Evolutionary conservation across 2,113 vertebrate genomes (phyloP), one percentile per base, ranked within the genome.

Genomic region (Peromyscus leucopus): DNA sequence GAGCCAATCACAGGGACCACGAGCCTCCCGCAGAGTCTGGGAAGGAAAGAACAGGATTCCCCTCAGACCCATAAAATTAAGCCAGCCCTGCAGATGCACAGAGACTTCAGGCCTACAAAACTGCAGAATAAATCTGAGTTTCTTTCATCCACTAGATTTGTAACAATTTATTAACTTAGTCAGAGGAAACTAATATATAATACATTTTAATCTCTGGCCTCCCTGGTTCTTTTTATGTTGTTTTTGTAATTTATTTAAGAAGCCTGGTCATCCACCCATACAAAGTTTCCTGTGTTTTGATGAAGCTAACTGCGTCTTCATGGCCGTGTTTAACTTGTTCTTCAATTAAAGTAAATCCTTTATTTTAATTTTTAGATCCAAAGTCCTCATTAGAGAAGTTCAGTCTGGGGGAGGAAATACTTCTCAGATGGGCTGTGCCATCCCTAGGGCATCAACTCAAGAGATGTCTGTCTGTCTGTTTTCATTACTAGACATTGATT

Each of bases 241-340:
- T 80, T 89, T 89, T 67, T 88, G 28, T 57, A 67, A 63, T 95
- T 94, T 84, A 55, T 89, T 78, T 69, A 74, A 84, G 16, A 90
- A 78, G 55, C 26, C 24, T 15, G 31, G 2, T 48, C n/a, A n/a
- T 36, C 48, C 15, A 22, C 19, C 13, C 31, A 22, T 65, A 1
- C 13, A 78, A 82, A n/a, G 12, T 67, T 57, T 55, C 21, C 61
- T 42, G 5, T 33, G 6, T 65, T 86, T 65, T 48, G 12, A 71
- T 82, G 51, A 51, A 61, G 28, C 57, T 80, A 12, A 63, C 39
- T 84, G 26, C 39, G 79, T 76, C 17, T 22, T 89, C 33, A 21
- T 63, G 76, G 0, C 36, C 61, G 17, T 74, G 3, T 92, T 80
- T 61, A 80, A 69, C 28, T 92, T 78, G 36, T 76, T 95, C n/a